Evolutionary conservation across 1,140 invertebrate genomes (phyloP).

Genomic region (Eufriesea mexicana): DNA sequence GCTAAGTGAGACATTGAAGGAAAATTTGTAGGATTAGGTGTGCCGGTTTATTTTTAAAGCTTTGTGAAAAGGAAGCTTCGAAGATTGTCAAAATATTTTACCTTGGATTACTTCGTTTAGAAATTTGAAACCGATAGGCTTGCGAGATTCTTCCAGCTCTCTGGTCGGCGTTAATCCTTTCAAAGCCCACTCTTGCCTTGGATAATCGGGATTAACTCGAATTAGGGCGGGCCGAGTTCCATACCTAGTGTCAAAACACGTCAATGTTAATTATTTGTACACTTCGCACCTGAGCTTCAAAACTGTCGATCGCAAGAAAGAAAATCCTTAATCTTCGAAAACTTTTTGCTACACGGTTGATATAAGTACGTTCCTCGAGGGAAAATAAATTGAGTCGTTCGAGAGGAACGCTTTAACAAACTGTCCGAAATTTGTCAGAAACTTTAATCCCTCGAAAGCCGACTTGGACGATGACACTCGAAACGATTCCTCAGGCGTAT

Average conservation of each 20-base stretch:
- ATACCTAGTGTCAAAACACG: constrained; percentile 62
- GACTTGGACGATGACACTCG: not conserved
- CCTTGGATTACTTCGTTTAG: not conserved
- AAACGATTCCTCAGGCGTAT: constrained; percentile 11
- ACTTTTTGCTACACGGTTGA: not conserved
- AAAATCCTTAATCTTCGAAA: not conserved
- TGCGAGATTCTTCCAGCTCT: not conserved
- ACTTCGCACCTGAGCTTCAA: not conserved
- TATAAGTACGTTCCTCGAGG: not conserved
- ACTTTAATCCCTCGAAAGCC: constrained; percentile 13
- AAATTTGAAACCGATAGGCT: not conserved
- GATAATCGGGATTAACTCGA: constrained; percentile 53
- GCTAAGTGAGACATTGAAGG: not conserved
- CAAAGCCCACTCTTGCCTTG: not conserved
- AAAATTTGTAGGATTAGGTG: not conserved
- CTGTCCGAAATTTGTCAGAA: constrained; percentile 23
- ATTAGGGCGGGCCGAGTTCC: constrained; percentile 17
- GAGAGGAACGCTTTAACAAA: not conserved
- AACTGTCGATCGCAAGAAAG: not conserved
- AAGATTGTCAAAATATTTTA: constrained; percentile 24
- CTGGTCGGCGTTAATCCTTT: constrained; percentile 32
- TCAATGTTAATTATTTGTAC: not conserved
- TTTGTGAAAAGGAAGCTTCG: too few species aligned
- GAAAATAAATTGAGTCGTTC: not conserved
- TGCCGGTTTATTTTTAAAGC: not conserved